Base-by-base conservation (phyloP, 2,888 invertebrate species). In the Chymomyza amoena region DNA sequence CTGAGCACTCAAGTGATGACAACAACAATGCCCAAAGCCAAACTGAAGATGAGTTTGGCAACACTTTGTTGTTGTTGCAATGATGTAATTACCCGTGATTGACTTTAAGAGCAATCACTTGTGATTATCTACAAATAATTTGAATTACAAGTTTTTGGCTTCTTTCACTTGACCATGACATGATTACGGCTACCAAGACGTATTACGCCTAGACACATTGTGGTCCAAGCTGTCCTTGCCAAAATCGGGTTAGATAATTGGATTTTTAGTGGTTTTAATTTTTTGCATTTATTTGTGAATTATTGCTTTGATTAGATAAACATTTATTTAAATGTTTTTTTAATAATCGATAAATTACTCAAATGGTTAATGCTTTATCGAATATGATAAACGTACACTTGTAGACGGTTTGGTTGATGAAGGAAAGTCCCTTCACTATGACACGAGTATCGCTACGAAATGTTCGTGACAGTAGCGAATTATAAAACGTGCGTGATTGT, bases 201-300 rank as follows among this genome's bases (percentile, higher is more conserved):
- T 28, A 63, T 45, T 15, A 20, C n/a, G 52, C 52, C 50, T 25
- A n/a, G n/a, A 32, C 63, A 52, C 32, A 51, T 51, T 16, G n/a
- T n/a, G n/a, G n/a, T 16, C 10, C 15, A 28, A 45, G 39, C 39
- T 45, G 39, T 45, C 39, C 39, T 45, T 32, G 32, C 32, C 32
- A 4, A 32, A 32, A 32, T 32, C 56, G 20, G 68, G 69, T 71
- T 71, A 66, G 61, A 68, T 68, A 32, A 32, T 32, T 32, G 1
- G 9, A 7, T 32, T 32, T 32, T 4, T 32, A 7, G 6, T 32
- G 32, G 32, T 32, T 32, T 32, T 32, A 32, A 9, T 32, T 25
- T 32, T 32, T 32, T 32, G 7, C 4, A 25, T 25, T 1, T 20
- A 3, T 25, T 25, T 25, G 25, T 4, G 3, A 25, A 25, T 25